Base-by-base conservation (phyloP, 2,888 invertebrate genomes). In the Eupithecia abbreviata region DNA sequence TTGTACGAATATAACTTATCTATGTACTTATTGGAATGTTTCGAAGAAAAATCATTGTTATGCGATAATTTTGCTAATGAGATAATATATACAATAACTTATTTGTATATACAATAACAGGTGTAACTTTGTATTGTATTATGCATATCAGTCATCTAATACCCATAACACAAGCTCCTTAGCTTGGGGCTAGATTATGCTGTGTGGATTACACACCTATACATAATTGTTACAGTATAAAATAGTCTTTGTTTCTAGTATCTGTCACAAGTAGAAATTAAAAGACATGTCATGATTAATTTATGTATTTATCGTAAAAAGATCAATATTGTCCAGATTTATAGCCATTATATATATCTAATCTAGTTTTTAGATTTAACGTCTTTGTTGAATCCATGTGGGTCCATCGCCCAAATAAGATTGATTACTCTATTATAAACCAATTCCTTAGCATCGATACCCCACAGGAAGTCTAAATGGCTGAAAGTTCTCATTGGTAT, bases 391-490 rank as follows among this genome's bases (percentile, higher is more conserved):
- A 0, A 3, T 10, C 47, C 30, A 69, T 69, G n/a, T 18, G 18
- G 13, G 13, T 92, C 90, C 88, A 92, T 90, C 12, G 89, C 74
- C 72, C 79, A 91, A 88, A 97, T 95, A 43, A 96, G 89, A 75
- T 92, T 92, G 30, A 96, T 88, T 55, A 96, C 89, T 80, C 95
- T 93, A 74, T 96, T 90, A 84, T 96, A 97, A 0, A 97, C 86
- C 75, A 97, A 86, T 4, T 91, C 90, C 74, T 93, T 95, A 0
- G 96, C 96, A 85, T 97, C 94, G 15, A 95, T 96, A 15, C 96
- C 97, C 96, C 96, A 97, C 81, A 97, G 90, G 85, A 97, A 97
- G 86, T 97, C 97, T 78, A 97, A 85, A 86, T 97, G 97, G 85
- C 96, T 97, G 84, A 97, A 97, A 7, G 90, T 89, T 2, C 90